Evolutionary conservation across 1,140 invertebrate species (phyloP).

Genomic region (Palaemon carinicauda): DNA sequence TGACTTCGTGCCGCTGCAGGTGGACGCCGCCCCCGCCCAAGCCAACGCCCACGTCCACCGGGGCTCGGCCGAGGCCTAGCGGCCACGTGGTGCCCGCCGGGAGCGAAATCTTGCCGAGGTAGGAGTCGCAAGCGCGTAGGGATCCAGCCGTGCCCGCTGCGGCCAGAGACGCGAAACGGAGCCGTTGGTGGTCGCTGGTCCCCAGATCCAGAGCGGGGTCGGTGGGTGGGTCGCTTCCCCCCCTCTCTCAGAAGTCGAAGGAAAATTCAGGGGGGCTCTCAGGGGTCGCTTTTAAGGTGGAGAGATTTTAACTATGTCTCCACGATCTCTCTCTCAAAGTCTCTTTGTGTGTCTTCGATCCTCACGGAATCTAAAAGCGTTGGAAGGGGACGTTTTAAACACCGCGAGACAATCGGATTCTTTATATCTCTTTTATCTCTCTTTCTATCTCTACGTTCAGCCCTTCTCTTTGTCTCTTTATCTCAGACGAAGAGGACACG

Average conservation of each 20-base stretch:
- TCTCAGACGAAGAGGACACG: no score
- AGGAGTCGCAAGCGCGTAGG: constrained; percentile 28
- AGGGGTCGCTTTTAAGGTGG: neutral
- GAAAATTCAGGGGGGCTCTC: neutral
- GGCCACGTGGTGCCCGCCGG: constrained; percentile 58
- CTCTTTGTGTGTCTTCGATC: no score
- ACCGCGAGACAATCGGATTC: no score
- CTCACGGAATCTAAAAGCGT: no score
- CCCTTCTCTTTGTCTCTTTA: no score
- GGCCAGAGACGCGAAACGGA: neutral
- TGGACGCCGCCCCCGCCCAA: constrained; percentile 39
- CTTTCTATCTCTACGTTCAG: no score
- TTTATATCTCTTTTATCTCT: no score
- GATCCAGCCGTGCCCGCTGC: neutral
- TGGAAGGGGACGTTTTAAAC: no score
- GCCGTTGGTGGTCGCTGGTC: neutral
- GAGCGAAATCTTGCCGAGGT: constrained; percentile 57
- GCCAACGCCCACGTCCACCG: constrained; percentile 53
- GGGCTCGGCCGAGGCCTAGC: constrained; percentile 50
- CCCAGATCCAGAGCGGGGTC: constrained; percentile 12
- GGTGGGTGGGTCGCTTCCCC: neutral
- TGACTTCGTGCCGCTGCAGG: constrained; percentile 53
- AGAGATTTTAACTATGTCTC: no score
- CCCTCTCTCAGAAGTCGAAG: no score
- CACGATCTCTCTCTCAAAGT: no score